Evolutionary conservation across 2,113 vertebrate genomes (phyloP).

Genomic region (Blennius ocellaris): DNA sequence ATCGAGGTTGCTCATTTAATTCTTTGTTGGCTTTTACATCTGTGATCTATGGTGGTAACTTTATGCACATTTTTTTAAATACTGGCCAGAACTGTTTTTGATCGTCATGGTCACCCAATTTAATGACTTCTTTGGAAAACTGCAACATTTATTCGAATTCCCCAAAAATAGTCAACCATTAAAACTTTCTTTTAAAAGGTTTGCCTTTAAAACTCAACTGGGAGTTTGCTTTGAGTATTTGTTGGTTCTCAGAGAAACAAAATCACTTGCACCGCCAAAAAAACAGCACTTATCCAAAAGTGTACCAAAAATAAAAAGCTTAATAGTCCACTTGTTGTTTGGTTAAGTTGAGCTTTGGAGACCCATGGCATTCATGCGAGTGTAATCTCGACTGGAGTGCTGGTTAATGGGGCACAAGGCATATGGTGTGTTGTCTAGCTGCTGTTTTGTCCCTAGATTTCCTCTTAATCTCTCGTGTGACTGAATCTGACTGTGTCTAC

Average conservation of each 20-base stretch:
- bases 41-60: too few relatives aligned
- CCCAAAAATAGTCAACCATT: too few relatives aligned
- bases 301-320: constrained; percentile 37
- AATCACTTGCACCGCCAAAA: not conserved
- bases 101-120: too few relatives aligned
- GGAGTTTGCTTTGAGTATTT: not conserved
- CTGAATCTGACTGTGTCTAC: constrained; percentile 42
- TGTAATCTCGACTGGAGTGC: constrained; percentile 32
- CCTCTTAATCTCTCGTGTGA: constrained; percentile 61
- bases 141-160: too few relatives aligned
- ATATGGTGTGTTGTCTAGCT: constrained; percentile 61
- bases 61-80: too few relatives aligned
- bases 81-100: too few relatives aligned
- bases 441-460: constrained; percentile 59
- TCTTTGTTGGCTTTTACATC: too few relatives aligned
- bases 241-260: constrained; percentile 11
- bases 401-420: constrained; percentile 53
- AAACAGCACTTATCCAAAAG: not conserved
- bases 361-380: constrained; percentile 30
- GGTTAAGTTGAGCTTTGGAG: constrained; percentile 33
- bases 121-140: too few relatives aligned
- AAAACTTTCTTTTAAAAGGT: not conserved
- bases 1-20: too few relatives aligned
- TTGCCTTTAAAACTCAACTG: constrained; percentile 9
- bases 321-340: constrained; percentile 19